Evolutionary conservation across 2,888 invertebrate genomes (phyloP).

Genomic region (Lutraria lutraria): DNA sequence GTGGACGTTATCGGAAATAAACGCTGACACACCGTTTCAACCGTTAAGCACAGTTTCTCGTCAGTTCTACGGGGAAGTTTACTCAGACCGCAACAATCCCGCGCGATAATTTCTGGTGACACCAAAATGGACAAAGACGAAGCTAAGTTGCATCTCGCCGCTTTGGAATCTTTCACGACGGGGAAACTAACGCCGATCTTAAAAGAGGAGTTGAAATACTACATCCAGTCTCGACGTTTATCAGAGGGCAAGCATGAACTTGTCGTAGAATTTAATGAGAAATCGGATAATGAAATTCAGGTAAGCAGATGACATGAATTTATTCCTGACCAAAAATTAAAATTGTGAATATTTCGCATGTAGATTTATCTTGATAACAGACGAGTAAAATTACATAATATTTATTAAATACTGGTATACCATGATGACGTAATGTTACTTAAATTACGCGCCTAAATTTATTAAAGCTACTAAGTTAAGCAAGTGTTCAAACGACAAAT

Average conservation of each 20-base stretch:
- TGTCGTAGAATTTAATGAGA: constrained; percentile 41
- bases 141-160: constrained; percentile 72
- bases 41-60: neutral
- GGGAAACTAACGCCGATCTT: constrained; percentile 72
- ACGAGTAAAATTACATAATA: no score
- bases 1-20: constrained; percentile 30
- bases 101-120: constrained; percentile 1
- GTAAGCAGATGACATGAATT: neutral
- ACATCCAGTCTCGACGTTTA: constrained; percentile 76
- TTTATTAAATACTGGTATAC: no score
- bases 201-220: constrained; percentile 78
- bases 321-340: neutral
- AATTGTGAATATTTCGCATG: no score
- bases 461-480: no score
- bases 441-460: no score
- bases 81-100: neutral
- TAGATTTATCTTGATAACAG: no score
- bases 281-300: neutral
- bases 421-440: no score
- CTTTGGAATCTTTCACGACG: constrained; percentile 70
- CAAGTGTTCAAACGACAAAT: no score
- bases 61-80: neutral
- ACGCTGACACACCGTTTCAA: constrained; percentile 55
- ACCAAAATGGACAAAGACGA: constrained; percentile 53
- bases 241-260: constrained; percentile 79